A percentile compares a stretch with the other conserved stretches of the same genome.
Evolutionary conservation across 2,113 vertebrate species (phyloP).

Genomic region (Cyprinodon variegatus): DNA sequence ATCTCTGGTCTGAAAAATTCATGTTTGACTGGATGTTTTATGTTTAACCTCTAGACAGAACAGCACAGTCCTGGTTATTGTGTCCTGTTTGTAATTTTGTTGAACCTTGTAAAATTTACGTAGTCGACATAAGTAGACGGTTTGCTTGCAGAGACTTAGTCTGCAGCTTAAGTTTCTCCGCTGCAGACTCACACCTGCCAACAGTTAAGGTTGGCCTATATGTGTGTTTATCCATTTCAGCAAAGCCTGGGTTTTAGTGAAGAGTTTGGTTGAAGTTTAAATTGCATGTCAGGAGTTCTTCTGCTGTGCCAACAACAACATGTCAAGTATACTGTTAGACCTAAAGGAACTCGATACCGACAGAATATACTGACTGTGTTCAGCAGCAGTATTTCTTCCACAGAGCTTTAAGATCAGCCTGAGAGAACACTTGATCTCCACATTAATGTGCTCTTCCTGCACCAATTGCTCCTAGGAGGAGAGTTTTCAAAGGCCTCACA

Average conservation of each 20-base stretch:
- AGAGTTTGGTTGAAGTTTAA: constrained; percentile 19
- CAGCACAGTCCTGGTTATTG: neutral
- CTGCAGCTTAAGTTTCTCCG: constrained; percentile 4
- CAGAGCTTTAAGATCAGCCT: neutral
- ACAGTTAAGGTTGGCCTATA: neutral
- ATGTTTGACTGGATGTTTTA: neutral
- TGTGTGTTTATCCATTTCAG: constrained; percentile 23
- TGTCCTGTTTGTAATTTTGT: too few relatives aligned
- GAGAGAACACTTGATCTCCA: neutral
- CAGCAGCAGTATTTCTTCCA: neutral
- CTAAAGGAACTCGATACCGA: constrained; percentile 8
- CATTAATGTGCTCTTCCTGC: constrained; percentile 12
- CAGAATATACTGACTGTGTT: neutral
- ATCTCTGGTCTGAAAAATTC: neutral
- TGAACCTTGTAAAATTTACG: neutral
- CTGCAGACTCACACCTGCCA: constrained; percentile 12
- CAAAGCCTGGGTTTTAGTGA: neutral
- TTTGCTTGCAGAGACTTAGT: neutral
- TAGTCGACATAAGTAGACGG: neutral
- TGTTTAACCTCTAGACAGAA: neutral
- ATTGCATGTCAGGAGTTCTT: neutral
- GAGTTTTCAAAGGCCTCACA: constrained; percentile 23
- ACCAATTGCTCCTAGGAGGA: constrained; percentile 21
- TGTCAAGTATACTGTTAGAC: constrained; percentile 18
- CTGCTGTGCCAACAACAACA: constrained; percentile 18